Percentiles rank a stretch among this genome's conserved stretches.
Conservation (phyloP, 2,888 invertebrate genomes). For the Leucophenga montana region DNA sequence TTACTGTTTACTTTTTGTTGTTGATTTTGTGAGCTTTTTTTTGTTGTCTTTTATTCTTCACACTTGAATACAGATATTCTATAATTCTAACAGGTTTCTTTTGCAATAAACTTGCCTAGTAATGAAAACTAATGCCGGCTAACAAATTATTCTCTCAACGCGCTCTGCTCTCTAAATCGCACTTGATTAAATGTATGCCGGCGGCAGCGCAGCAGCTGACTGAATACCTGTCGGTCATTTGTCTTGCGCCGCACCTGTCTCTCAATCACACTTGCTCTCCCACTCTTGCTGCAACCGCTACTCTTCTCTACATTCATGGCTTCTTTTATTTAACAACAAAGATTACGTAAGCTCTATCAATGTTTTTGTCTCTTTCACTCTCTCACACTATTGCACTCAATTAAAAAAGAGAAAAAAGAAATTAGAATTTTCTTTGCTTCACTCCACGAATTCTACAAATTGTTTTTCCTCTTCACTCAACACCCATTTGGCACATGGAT, state of each 20-base stretch:
- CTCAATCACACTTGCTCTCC: not conserved
- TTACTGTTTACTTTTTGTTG: no score
- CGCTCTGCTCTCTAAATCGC: not conserved
- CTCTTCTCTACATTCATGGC: conserved; percentile 22
- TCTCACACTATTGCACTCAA: conserved; percentile 1
- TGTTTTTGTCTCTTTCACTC: conserved; percentile 31
- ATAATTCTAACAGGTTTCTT: no score
- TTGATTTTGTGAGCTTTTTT: no score
- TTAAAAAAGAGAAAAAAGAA: not conserved
- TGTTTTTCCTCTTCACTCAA: not conserved
- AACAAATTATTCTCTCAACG: no score
- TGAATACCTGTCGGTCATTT: conserved; percentile 40
- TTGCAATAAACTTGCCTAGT: no score
- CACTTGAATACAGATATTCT: no score
- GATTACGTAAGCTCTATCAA: conserved; percentile 50
- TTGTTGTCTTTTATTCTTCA: no score
- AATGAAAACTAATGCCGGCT: no score
- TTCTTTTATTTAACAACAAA: conserved; percentile 62
- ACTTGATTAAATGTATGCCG: conserved; percentile 19
- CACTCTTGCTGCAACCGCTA: no score
- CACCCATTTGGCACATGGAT: not conserved
- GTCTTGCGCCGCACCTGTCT: conserved; percentile 32
- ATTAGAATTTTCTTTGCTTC: no score
- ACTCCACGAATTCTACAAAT: no score
- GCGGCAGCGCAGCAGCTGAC: conserved; percentile 36